Percentiles rank a stretch among this genome's conserved stretches.
These are phyloP conservation scores for Piprites chloris DNA, from an alignment of 2,113 vertebrate species.

Conservation along the genomic window DNA sequence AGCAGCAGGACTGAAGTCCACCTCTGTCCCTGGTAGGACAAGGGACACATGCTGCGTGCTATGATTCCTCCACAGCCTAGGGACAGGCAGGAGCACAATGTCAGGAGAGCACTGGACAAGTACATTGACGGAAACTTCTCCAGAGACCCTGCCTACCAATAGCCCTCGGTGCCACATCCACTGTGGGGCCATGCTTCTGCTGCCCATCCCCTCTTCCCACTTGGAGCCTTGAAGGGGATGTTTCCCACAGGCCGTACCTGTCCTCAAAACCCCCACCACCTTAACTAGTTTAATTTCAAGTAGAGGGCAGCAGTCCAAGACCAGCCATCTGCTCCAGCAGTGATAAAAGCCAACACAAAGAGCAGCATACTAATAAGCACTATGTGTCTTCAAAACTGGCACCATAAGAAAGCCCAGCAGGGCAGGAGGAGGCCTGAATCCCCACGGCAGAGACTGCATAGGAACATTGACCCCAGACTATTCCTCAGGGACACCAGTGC, in stretches of 20 bases:
- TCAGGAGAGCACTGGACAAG: background rate
- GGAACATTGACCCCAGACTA: background rate
- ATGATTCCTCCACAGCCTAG: fast-evolving
- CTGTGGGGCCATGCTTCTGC: fast-evolving
- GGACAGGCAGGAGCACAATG: background rate
- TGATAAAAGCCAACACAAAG: background rate
- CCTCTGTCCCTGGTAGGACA: fast-evolving
- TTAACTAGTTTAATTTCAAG: background rate
- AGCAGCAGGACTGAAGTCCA: background rate
- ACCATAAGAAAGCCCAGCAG: background rate
- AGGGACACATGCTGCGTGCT: background rate
- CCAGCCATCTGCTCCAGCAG: background rate
- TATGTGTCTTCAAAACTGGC: fast-evolving
- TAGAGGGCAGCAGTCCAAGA: background rate
- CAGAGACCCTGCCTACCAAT: background rate
- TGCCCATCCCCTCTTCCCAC: fast-evolving
- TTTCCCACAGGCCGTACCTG: background rate
- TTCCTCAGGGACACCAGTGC: background rate
- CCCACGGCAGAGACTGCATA: fast-evolving
- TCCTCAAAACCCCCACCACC: background rate
- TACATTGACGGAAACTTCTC: fast-evolving
- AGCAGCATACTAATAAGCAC: conserved; percentile 3
- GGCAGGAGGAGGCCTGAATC: background rate
- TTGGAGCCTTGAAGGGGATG: background rate
- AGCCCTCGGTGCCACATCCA: fast-evolving